Percentiles rank a stretch among this genome's conserved stretches.
These are phyloP conservation scores for Diloba caeruleocephala DNA, from an alignment of 2,888 invertebrate genomes.

Conservation along the genomic window DNA sequence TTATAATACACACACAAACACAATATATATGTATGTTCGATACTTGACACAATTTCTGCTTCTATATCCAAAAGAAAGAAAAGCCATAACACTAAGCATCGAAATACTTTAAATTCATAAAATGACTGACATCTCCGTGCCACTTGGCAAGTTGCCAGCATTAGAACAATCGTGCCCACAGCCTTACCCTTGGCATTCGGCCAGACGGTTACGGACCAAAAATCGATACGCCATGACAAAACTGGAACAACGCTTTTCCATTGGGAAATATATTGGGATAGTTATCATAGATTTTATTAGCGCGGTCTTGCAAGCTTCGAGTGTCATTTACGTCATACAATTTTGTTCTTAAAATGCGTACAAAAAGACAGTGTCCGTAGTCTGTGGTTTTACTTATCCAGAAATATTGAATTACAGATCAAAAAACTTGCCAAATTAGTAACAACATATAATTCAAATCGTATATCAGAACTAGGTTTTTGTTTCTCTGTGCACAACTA, in stretches of 20 bases:
- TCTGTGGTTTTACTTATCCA: too few species aligned
- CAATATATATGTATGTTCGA: too few species aligned
- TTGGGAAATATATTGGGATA: constrained; percentile 17
- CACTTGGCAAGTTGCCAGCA: constrained; percentile 61
- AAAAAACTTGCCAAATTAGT: too few species aligned
- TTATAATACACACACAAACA: too few species aligned
- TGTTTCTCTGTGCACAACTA: too few species aligned
- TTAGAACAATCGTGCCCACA: constrained; percentile 58
- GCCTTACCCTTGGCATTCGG: constrained; percentile 63
- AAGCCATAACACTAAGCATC: background rate
- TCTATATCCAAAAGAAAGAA: too few species aligned
- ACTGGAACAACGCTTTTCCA: constrained; percentile 45
- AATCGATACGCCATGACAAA: constrained; percentile 61
- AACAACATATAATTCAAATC: too few species aligned
- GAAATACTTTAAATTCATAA: constrained; percentile 28
- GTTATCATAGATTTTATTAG: constrained; percentile 2
- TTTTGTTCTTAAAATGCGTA: too few species aligned
- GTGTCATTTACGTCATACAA: too few species aligned
- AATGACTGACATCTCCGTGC: constrained; percentile 22
- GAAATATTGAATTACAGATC: too few species aligned
- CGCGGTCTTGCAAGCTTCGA: background rate
- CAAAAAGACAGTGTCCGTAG: too few species aligned
- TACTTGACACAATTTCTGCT: background rate
- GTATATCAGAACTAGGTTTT: too few species aligned
- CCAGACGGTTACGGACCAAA: constrained; percentile 55